These are phyloP conservation scores for Sebastes steindachneri DNA, from an alignment of 2,797 vertebrate species.

Conservation along the genomic window DNA sequence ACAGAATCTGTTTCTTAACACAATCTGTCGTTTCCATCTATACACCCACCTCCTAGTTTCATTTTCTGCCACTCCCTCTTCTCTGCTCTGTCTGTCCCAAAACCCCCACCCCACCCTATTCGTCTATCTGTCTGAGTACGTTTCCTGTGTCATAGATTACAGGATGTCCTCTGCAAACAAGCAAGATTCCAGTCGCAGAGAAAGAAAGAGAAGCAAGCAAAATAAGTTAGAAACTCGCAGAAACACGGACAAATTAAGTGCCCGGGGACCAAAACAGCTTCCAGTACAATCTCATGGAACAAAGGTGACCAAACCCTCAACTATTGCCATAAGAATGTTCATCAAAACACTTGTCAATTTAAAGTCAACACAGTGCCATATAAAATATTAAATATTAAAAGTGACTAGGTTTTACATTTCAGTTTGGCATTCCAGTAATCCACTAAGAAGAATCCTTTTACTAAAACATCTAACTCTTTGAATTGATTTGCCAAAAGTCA, in stretches of 20 bases:
- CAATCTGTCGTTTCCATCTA: constrained; percentile 41
- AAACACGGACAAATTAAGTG: neutral
- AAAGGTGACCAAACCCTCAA: neutral
- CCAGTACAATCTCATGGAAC: neutral
- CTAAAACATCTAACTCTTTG: neutral
- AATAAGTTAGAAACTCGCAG: constrained; percentile 27
- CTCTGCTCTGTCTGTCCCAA: constrained; percentile 1
- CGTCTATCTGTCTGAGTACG: constrained; percentile 59
- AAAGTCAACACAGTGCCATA: neutral
- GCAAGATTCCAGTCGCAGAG: constrained; percentile 46
- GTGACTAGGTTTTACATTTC: neutral
- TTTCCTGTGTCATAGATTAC: constrained; percentile 79
- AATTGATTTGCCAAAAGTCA: neutral
- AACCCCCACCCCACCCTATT: neutral
- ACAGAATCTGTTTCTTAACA: constrained; percentile 33
- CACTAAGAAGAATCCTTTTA: neutral
- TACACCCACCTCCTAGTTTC: constrained; percentile 14
- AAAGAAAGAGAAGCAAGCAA: constrained; percentile 31
- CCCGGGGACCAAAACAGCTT: neutral
- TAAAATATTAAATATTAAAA: neutral
- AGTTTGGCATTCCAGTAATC: neutral
- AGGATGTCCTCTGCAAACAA: constrained; percentile 78
- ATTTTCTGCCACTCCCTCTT: constrained; percentile 40
- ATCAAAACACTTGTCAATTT: neutral
- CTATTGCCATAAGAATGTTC: no score